Evolutionary conservation across 2,797 vertebrate genomes (phyloP).

Genomic region (Pangasius macronema): DNA sequence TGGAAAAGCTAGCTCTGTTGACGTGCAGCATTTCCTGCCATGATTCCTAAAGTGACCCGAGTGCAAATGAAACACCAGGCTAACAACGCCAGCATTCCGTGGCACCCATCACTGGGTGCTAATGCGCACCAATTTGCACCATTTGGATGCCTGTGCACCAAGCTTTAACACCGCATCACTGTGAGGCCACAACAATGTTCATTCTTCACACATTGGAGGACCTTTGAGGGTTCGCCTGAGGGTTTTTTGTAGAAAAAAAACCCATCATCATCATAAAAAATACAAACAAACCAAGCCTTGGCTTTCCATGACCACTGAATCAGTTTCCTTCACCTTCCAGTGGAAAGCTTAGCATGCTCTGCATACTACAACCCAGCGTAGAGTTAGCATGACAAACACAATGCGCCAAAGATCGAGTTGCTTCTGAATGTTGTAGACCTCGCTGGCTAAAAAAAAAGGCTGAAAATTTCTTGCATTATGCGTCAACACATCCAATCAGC

Average conservation of each 20-base stretch:
- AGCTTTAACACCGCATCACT: neutral
- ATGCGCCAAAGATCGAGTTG: neutral
- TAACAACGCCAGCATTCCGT: neutral
- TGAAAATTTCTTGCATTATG: constrained; percentile 36
- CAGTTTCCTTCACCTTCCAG: constrained; percentile 19
- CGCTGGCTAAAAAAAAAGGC: neutral
- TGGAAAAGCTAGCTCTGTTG: too few species aligned
- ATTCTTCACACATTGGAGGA: neutral
- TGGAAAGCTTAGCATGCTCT: neutral
- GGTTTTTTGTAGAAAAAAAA: neutral
- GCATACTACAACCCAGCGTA: neutral
- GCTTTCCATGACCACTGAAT: constrained; percentile 1
- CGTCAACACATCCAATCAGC: constrained; percentile 47
- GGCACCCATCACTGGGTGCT: neutral
- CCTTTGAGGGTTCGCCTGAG: neutral
- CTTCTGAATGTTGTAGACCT: neutral
- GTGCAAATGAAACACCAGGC: neutral
- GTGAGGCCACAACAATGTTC: too few species aligned
- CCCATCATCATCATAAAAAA: neutral
- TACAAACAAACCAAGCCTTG: neutral
- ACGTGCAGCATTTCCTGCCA: neutral
- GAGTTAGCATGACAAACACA: constrained; percentile 15
- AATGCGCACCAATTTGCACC: neutral
- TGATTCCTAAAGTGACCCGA: neutral
- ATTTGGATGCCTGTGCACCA: neutral